These are phyloP conservation scores for Cephonodes hylas DNA, from an alignment of 2,888 invertebrate genomes.

Conservation along the genomic window DNA sequence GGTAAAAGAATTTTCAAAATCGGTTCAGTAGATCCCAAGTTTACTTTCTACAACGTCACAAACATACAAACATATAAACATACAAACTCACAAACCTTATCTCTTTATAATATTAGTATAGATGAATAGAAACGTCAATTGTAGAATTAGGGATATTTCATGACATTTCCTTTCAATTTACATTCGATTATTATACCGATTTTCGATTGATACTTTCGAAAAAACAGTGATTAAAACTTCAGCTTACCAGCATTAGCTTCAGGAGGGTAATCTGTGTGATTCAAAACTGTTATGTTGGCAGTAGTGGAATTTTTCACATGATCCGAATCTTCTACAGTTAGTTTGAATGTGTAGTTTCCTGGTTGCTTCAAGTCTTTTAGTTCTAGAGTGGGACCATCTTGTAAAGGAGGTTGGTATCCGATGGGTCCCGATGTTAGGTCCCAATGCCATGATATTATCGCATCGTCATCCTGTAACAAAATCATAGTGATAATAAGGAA, in stretches of 20 bases:
- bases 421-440: constrained; percentile 93
- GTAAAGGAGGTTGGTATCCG: constrained; percentile 90
- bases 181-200: too few species aligned
- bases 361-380: constrained; percentile 91
- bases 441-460: constrained; percentile 95
- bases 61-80: too few species aligned
- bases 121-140: too few species aligned
- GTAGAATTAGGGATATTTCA: too few species aligned
- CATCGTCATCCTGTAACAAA: constrained; percentile 87
- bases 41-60: too few species aligned
- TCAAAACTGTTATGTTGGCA: constrained; percentile 93
- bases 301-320: constrained; percentile 91
- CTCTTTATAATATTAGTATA: too few species aligned
- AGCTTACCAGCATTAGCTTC: constrained; percentile 91
- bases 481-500: neutral
- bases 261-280: constrained; percentile 96
- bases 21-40: too few species aligned
- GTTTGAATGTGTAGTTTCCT: constrained; percentile 93
- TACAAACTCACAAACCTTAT: too few species aligned
- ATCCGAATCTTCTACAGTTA: constrained; percentile 95
- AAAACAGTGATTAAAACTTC: neutral
- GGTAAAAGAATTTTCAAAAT: too few species aligned
- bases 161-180: too few species aligned
- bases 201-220: too few species aligned
- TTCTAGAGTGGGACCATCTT: constrained; percentile 91